These are phyloP conservation scores for Drosophila nr. perissopoda DNA, from an alignment of 2,888 invertebrate species.

Conservation along the genomic window DNA sequence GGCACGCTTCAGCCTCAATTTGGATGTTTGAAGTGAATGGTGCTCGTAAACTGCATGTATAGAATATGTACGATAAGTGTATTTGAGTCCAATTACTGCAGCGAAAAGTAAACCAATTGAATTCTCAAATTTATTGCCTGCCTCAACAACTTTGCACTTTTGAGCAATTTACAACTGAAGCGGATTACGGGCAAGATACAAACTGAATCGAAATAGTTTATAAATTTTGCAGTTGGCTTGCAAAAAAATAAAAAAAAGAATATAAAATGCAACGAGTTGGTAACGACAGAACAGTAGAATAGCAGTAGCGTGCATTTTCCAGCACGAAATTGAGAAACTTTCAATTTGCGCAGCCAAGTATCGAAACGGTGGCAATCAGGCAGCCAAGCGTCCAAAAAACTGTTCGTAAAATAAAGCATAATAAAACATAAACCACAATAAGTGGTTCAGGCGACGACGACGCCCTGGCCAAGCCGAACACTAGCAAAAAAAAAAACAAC, in stretches of 20 bases:
- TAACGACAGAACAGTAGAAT: constrained; percentile 35
- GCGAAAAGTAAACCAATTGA: constrained; percentile 31
- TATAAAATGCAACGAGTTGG: constrained; percentile 33
- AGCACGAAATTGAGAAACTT: constrained; percentile 60
- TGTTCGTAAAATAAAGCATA: constrained; percentile 43
- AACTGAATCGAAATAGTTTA: constrained; percentile 56
- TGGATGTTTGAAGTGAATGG: not conserved
- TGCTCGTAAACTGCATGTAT: constrained; percentile 11
- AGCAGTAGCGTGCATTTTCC: constrained; percentile 20
- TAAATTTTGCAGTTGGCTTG: constrained; percentile 36
- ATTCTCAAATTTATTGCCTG: constrained; percentile 47
- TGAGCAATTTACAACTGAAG: constrained; percentile 49
- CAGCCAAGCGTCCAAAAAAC: constrained; percentile 32
- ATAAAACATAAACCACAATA: constrained; percentile 63
- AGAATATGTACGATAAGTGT: constrained; percentile 19
- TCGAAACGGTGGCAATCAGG: constrained; percentile 61
- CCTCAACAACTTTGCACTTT: constrained; percentile 65
- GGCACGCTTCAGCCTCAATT: constrained; percentile 3
- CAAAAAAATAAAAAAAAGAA: constrained; percentile 30
- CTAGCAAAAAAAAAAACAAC: constrained; percentile 1
- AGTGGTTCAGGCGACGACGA: constrained; percentile 21
- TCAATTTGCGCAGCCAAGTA: constrained; percentile 65
- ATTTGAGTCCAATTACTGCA: constrained; percentile 46
- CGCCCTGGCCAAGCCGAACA: constrained; percentile 16
- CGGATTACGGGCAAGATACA: constrained; percentile 32